Conservation (phyloP, 2,113 vertebrate genomes). For the Indri indri region DNA sequence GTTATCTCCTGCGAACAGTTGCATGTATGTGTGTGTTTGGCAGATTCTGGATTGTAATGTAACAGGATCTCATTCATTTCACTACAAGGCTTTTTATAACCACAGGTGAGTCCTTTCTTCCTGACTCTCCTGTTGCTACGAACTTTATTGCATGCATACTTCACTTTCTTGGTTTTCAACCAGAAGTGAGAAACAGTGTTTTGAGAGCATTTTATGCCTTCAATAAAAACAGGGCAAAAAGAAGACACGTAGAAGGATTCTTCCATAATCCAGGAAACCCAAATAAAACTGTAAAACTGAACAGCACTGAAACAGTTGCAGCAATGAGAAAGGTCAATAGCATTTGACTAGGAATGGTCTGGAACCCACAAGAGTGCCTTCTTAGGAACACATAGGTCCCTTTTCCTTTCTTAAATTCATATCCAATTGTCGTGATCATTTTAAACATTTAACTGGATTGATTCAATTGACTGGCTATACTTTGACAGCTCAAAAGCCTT, state of each 20-base stretch:
- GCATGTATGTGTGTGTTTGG: background rate
- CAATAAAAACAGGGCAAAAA: background rate
- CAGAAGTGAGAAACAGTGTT: background rate
- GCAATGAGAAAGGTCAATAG: background rate
- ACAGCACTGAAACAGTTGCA: background rate
- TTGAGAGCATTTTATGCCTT: background rate
- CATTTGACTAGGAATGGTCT: background rate
- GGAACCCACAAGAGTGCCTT: background rate
- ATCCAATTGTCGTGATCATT: constrained; percentile 22
- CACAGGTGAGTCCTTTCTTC: background rate
- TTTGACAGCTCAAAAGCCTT: constrained; percentile 58
- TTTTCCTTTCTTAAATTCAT: constrained; percentile 30
- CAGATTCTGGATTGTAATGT: background rate
- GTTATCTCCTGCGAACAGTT: background rate
- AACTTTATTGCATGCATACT: background rate
- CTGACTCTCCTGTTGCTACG: background rate
- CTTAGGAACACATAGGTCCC: background rate
- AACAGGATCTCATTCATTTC: background rate
- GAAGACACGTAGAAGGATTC: background rate
- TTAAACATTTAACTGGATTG: constrained; percentile 52
- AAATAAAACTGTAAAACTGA: constrained; percentile 38
- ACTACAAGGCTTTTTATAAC: background rate
- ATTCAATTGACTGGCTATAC: constrained; percentile 55
- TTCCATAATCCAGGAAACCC: background rate
- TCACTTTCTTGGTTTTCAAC: constrained; percentile 16